Evolutionary conservation across 1,140 invertebrate species (phyloP).

Genomic region (Armadillidium nasatum): DNA sequence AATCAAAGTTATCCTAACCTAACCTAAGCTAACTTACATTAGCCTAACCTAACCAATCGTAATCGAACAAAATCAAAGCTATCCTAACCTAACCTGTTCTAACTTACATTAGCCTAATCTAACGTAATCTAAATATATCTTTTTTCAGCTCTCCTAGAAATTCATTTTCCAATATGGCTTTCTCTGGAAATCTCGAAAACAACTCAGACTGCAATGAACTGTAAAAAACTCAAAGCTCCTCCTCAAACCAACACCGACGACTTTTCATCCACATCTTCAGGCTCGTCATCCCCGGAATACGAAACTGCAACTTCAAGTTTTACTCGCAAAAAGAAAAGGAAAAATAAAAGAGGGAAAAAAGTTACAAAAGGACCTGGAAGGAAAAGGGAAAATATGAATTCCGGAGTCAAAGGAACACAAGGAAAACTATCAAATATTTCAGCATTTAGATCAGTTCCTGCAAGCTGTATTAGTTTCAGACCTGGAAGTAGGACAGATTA

Average conservation of each 20-base stretch:
- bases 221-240: no score
- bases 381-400: background rate
- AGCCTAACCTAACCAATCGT: no score
- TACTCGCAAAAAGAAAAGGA: background rate
- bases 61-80: no score
- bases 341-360: background rate
- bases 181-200: background rate
- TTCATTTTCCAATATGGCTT: background rate
- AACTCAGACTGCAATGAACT: no score
- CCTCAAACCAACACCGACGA: no score
- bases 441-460: constrained; percentile 19
- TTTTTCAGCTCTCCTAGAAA: background rate
- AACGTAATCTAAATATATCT: no score
- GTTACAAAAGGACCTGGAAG: background rate
- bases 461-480: constrained; percentile 33
- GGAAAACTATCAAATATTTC: background rate
- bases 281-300: background rate
- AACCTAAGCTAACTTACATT: no score
- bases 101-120: no score
- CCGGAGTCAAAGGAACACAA: background rate
- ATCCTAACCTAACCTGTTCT: no score
- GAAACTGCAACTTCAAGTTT: background rate
- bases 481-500: constrained; percentile 35
- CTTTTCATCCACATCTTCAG: no score
- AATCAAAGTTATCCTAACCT: no score